Percentiles rank a stretch among this genome's conserved stretches.
phyloP scores from a whole-genome alignment of 2,888 invertebrate species.

The Chrysopilus asiliformis region DNA sequence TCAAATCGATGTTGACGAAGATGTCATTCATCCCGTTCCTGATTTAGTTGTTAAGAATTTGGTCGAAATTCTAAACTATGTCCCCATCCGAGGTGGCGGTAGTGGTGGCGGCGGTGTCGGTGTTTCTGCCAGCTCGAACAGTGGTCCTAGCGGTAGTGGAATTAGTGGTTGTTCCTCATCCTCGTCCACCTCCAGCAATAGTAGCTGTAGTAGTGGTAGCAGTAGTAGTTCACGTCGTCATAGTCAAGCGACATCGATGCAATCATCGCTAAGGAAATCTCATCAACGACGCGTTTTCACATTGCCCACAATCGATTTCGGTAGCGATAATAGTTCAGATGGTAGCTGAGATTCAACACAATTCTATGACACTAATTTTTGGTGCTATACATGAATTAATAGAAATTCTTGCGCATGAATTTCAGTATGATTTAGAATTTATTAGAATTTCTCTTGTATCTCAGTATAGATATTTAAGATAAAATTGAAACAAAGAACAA shows the following conservation, averaged over 20 bases:
- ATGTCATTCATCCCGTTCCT: constrained; percentile 20
- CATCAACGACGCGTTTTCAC: constrained; percentile 15
- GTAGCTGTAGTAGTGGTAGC: background rate
- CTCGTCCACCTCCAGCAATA: too few species aligned
- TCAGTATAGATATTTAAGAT: too few species aligned
- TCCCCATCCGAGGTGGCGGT: constrained; percentile 17
- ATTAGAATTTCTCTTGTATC: too few species aligned
- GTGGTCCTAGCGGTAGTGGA: background rate
- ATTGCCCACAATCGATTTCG: constrained; percentile 30
- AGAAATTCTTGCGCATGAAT: too few species aligned
- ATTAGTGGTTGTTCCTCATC: too few species aligned
- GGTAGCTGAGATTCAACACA: constrained; percentile 23
- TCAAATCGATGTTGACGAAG: constrained; percentile 16
- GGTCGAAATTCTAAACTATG: constrained; percentile 28
- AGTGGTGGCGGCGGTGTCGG: background rate
- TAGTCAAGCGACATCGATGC: background rate
- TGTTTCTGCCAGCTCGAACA: background rate
- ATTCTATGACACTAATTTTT: too few species aligned
- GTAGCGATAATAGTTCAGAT: constrained; percentile 34
- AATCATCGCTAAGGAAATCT: background rate
- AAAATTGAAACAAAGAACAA: too few species aligned
- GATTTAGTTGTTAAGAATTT: constrained; percentile 27
- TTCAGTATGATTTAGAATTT: too few species aligned
- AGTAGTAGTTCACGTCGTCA: background rate
- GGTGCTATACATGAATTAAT: too few species aligned